phyloP scores from a whole-genome alignment of 2,888 invertebrate genomes.

The Nineta flava region DNA sequence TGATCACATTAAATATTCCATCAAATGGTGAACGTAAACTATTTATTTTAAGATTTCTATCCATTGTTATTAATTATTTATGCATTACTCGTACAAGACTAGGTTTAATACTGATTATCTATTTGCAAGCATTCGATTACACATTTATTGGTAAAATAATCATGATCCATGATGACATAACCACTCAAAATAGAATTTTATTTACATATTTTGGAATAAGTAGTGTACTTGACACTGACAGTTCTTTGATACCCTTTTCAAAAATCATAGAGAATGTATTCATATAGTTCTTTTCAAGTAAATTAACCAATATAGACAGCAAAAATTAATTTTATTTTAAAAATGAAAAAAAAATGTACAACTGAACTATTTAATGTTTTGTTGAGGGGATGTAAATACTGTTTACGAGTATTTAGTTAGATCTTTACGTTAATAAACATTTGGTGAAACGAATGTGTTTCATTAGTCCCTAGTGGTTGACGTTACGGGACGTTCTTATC shows the following conservation, averaged over 20 bases:
- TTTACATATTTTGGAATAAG: not conserved
- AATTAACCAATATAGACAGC: too few relatives aligned
- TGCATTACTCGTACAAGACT: too few relatives aligned
- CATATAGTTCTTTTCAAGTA: too few relatives aligned
- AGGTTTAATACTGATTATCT: not conserved
- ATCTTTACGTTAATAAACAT: too few relatives aligned
- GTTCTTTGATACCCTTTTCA: not conserved
- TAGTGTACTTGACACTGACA: not conserved
- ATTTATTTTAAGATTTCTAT: conserved; percentile 19
- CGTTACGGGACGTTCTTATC: too few relatives aligned
- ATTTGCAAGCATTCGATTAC: not conserved
- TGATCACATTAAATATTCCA: conserved; percentile 50
- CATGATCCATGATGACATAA: not conserved
- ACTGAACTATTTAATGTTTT: too few relatives aligned
- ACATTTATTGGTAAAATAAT: not conserved
- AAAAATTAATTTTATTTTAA: too few relatives aligned
- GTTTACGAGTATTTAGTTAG: too few relatives aligned
- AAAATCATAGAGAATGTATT: not conserved
- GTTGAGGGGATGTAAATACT: too few relatives aligned
- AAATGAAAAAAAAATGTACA: too few relatives aligned
- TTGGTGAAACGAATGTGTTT: too few relatives aligned
- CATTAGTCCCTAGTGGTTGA: too few relatives aligned
- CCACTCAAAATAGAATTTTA: not conserved
- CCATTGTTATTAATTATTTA: not conserved
- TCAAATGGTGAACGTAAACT: conserved; percentile 39